A percentile compares a stretch with the other conserved stretches of the same genome.
Conservation (phyloP, 37 sponge, comb jelly and placozoan species). For the Hexactinellida sp. region DNA sequence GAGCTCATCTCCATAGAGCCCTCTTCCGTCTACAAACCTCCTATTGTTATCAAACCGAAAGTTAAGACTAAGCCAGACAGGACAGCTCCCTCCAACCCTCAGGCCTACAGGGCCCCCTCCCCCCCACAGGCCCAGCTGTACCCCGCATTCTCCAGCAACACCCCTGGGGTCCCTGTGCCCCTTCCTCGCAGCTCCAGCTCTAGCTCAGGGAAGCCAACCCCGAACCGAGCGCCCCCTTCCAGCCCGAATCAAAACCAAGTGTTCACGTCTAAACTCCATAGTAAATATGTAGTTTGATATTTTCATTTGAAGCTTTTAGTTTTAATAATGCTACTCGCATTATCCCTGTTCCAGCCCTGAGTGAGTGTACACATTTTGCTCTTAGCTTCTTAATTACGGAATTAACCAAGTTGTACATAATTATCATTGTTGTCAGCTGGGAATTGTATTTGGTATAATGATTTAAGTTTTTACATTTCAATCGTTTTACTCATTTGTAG, state of each 20-base stretch:
- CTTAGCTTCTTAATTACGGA: background rate
- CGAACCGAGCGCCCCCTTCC: background rate
- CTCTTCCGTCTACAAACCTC: background rate
- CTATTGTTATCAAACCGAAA: background rate
- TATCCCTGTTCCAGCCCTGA: background rate
- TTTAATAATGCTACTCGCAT: background rate
- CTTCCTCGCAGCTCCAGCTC: background rate
- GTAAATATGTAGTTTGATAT: background rate
- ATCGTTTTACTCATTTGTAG: slow-evolving; percentile 9
- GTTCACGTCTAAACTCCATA: background rate
- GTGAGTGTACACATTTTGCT: background rate
- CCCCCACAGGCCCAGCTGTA: background rate
- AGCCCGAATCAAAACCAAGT: background rate
- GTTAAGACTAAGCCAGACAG: background rate
- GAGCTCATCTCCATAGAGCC: background rate
- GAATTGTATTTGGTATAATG: background rate
- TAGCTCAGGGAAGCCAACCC: background rate
- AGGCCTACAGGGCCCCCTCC: background rate
- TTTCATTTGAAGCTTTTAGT: slow-evolving; percentile 8
- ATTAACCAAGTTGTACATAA: background rate
- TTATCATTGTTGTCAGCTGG: background rate
- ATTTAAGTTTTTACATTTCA: background rate
- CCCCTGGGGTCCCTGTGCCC: background rate
- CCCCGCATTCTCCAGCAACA: background rate
- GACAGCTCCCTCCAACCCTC: background rate